phyloP scores from a whole-genome alignment of 2,113 vertebrate genomes.

The Theristicus caerulescens region DNA sequence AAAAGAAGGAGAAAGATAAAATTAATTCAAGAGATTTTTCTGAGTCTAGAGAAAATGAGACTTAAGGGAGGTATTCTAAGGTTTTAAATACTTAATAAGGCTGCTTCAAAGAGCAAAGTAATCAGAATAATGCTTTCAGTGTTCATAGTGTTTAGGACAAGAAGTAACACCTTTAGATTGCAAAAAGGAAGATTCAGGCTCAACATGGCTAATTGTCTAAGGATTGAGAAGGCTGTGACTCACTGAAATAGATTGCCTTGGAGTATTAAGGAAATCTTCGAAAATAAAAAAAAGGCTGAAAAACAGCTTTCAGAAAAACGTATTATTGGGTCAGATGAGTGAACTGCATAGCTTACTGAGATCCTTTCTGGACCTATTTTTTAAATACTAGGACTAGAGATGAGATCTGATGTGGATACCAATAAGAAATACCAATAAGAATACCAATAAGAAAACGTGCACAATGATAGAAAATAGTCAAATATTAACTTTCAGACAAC shows the following conservation, averaged over 20 bases:
- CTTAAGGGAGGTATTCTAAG: background rate
- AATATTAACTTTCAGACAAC: background rate
- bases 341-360: background rate
- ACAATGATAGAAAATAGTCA: background rate
- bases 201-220: background rate
- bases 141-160: background rate
- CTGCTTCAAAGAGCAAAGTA: background rate
- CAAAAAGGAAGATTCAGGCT: background rate
- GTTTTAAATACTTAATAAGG: background rate
- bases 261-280: background rate
- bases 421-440: background rate
- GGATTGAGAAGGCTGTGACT: background rate
- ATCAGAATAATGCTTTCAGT: background rate
- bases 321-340: background rate
- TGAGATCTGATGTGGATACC: background rate
- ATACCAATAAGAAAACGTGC: background rate
- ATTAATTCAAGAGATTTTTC: background rate
- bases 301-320: background rate
- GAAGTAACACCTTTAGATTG: background rate
- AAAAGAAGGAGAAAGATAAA: background rate
- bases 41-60: background rate
- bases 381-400: background rate
- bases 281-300: background rate
- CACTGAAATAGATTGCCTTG: background rate
- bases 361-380: background rate